Conservation (phyloP, 2,888 invertebrate genomes). For the Pelosia muscerda region DNA sequence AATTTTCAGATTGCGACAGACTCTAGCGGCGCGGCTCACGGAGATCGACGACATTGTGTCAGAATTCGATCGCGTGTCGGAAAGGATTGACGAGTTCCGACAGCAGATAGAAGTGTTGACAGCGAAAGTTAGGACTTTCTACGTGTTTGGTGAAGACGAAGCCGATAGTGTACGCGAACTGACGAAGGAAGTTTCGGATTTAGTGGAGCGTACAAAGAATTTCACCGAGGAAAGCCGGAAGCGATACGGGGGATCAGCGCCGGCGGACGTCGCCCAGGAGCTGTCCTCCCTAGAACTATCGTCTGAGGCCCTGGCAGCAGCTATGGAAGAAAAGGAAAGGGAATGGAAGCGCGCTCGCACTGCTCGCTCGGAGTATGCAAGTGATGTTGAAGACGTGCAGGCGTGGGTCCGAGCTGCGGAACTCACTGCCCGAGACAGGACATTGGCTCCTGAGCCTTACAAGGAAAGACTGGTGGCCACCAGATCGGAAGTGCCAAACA, state of each 20-base stretch:
- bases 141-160: constrained; percentile 93
- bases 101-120: constrained; percentile 89
- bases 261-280: constrained; percentile 93
- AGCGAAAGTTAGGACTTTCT: constrained; percentile 89
- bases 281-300: constrained; percentile 93
- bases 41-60: constrained; percentile 92
- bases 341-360: constrained; percentile 95
- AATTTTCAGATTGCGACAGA: constrained; percentile 92
- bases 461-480: constrained; percentile 92
- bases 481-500: constrained; percentile 90
- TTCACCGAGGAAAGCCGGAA: constrained; percentile 88
- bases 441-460: constrained; percentile 91
- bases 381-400: constrained; percentile 93
- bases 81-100: constrained; percentile 89
- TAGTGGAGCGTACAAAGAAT: constrained; percentile 86
- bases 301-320: constrained; percentile 91
- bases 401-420: constrained; percentile 95
- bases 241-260: constrained; percentile 89
- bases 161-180: constrained; percentile 87
- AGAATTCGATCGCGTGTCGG: constrained; percentile 91
- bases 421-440: constrained; percentile 93
- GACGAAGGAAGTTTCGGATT: constrained; percentile 85
- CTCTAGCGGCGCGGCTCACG: constrained; percentile 91
- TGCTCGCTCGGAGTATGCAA: constrained; percentile 92
- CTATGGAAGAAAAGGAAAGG: constrained; percentile 95